Evolutionary conservation across 2,113 vertebrate genomes (phyloP), one percentile per base, ranked within the genome.

Genomic region (Platysternon megacephalum): DNA sequence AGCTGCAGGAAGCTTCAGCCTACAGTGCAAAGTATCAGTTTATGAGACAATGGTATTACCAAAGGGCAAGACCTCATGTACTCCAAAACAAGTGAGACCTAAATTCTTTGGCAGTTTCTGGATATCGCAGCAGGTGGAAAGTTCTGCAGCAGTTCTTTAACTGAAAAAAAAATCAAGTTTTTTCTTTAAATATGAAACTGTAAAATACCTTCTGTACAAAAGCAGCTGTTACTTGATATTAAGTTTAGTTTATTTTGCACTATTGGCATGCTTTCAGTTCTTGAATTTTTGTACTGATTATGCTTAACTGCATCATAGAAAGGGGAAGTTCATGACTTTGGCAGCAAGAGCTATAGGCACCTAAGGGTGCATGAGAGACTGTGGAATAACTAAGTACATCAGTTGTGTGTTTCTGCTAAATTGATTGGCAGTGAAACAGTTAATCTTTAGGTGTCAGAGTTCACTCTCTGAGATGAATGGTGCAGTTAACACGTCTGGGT

Each of bases 1-100:
- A 44, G 39, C n/a, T 74, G 21, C 39, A 39, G n/a, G 39, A 74
- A 44, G 22, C 42, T 78, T 14, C 74, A 29, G 74, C 42, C 3
- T 78, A 11, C 13, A 28, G 24, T 78, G 42, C 42, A 92, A 85
- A 84, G 32, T 4, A 56, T 56, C 10, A 11, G 55, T 56, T 56
- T 86, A 55, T 87, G 29, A 35, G 88, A 1, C 84, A 88, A 53
- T 29, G 22, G 44, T 42, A 22, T 84, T 76, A 76, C n/a, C 14
- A 2, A 10, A 22, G 11, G 84, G 48, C 6, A 0, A 0, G 0
- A 3, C 39, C 82, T 35, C 90, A 82, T 21, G 6, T 0, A 1
- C 26, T 16, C 1, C 0, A 2, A 53, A 88, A 39, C 51, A 88
- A 89, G 42, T 84, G 39, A 85, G 42, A 86, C 13, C 7, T 29